Evolutionary conservation across 2,797 vertebrate genomes (phyloP).

Genomic region (Sphaeramia orbicularis): DNA sequence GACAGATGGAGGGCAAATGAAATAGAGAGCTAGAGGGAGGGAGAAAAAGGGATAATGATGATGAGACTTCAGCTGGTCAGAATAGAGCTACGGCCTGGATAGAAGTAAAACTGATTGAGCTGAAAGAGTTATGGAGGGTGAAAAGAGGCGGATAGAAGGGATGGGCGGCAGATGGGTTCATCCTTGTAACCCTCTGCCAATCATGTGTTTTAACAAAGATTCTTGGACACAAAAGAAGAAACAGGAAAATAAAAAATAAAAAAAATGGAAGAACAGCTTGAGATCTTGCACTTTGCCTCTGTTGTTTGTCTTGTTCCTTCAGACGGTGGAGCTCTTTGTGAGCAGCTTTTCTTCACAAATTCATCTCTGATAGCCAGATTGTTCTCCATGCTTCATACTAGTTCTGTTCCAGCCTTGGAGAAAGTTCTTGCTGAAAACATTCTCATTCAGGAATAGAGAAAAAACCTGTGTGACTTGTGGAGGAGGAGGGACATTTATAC

Average conservation of each 20-base stretch:
- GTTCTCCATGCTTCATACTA: neutral
- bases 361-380: neutral
- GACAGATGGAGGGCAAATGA: conserved; percentile 76
- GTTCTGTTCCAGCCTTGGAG: neutral
- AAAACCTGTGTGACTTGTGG: too few species aligned
- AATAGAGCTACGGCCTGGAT: conserved; percentile 63
- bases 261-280: conserved; percentile 8
- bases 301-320: neutral
- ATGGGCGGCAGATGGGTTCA: conserved; percentile 67
- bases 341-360: neutral
- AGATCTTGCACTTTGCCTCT: neutral
- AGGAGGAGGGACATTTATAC: too few species aligned
- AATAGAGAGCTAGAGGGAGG: conserved; percentile 62
- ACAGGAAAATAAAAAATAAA: too few species aligned
- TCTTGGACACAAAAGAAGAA: conserved; percentile 36
- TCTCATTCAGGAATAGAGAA: too few species aligned
- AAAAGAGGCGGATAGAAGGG: conserved; percentile 48
- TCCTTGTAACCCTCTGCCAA: conserved; percentile 58
- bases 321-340: neutral
- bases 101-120: conserved; percentile 74
- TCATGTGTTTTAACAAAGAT: conserved; percentile 54
- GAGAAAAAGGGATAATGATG: conserved; percentile 73
- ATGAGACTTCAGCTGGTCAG: conserved; percentile 72
- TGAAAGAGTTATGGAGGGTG: conserved; percentile 57
- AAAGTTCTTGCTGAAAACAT: too few species aligned